A percentile compares a stretch with the other conserved stretches of the same genome.
Conservation (phyloP, 2,113 vertebrate genomes). For the Neolamprologus toae region DNA sequence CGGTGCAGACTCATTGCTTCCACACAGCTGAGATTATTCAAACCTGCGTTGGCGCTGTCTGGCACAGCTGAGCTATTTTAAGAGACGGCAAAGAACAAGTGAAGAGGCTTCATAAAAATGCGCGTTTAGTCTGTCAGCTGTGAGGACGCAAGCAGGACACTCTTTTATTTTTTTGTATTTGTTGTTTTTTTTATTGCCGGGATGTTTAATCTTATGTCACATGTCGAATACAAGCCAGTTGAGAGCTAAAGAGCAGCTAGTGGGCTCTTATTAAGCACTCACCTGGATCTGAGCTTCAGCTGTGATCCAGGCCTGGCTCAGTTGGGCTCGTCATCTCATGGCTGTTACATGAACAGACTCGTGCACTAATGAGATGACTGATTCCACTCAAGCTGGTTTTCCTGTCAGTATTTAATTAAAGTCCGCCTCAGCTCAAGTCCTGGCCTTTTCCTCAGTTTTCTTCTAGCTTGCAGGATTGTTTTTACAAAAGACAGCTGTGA, state of each 20-base stretch:
- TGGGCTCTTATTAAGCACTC: background rate
- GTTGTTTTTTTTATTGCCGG: background rate
- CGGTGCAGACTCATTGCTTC: background rate
- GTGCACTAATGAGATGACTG: background rate
- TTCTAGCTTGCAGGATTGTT: background rate
- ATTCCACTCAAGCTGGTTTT: background rate
- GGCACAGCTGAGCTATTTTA: background rate
- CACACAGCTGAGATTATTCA: background rate
- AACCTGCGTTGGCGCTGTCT: background rate
- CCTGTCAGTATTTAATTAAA: conserved; percentile 9
- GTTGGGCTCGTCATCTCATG: background rate
- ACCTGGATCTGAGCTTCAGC: background rate
- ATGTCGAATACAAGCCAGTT: background rate
- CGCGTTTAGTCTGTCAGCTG: background rate
- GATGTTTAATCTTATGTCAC: background rate
- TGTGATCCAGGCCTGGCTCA: background rate
- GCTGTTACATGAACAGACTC: background rate
- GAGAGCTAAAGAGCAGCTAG: background rate
- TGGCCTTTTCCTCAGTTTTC: background rate
- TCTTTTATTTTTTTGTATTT: background rate
- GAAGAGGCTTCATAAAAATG: background rate
- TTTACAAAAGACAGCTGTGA: background rate
- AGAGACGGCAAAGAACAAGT: background rate
- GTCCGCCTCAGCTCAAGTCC: background rate
- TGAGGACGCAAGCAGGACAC: background rate